Base-by-base conservation (phyloP, 2,113 vertebrate species). In the Perca flavescens region DNA sequence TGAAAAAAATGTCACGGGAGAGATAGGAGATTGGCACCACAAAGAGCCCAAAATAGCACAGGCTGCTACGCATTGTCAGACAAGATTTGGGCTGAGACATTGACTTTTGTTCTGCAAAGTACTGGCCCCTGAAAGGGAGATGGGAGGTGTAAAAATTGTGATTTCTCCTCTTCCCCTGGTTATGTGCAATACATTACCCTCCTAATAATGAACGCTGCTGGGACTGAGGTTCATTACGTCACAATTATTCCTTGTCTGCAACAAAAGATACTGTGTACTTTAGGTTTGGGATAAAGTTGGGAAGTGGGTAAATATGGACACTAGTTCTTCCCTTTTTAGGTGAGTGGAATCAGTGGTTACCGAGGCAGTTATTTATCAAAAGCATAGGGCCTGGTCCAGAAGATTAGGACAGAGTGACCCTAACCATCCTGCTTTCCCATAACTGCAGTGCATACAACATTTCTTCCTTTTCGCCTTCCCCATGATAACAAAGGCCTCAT, bases 1-100 rank as follows among this genome's bases (percentile, higher is more conserved):
- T 98, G 96, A 97, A 98, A 98, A 17, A 99, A 99, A 98, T 99
- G 98, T 99, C 97, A 97, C 96, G 95, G 97, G 96, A 96, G 94
- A 97, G 97, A 97, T 97, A 97, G 96, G 94, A 99, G 98, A 99
- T 99, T 99, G 98, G 97, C 98, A 99, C 95, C 97, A 99, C 97
- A 99, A 99, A 99, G 97, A 96, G 93, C 86, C 96, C 94, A 97
- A 97, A 99, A 97, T 97, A 99, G 97, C 97, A 97, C 96, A 91
- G 97, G 97, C 95, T 97, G 98, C 97, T 97, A 99, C 97, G 97
- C 97, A 93, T 96, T 99, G 98, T 99, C 98, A 99, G 96, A 96
- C 96, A 93, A 96, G 96, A 99, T 99, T 99, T 99, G 96, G 96
- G 96, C 96, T 96, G 95, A 98, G 97, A 97, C 96, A 96, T 96